Conservation (phyloP, 2,888 invertebrate genomes). For the Lycophotia porphyrea region DNA sequence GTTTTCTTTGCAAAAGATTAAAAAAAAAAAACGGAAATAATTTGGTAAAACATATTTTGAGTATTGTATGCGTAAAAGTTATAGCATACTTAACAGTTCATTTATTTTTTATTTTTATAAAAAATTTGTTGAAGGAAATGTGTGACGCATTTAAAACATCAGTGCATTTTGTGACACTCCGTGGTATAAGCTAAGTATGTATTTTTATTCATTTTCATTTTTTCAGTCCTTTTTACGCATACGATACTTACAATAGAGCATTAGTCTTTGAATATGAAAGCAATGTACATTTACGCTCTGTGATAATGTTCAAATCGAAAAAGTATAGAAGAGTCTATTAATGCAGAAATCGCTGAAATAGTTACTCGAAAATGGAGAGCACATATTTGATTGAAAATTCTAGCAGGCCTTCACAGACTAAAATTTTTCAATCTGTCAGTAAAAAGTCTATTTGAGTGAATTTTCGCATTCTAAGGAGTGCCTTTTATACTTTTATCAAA, state of each 20-base stretch:
- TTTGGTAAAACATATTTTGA: background rate
- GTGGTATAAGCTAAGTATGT: slow-evolving; percentile 52
- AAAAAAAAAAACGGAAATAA: slow-evolving; percentile 25
- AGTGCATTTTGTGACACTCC: slow-evolving; percentile 42
- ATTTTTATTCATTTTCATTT: slow-evolving; percentile 34
- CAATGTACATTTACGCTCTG: slow-evolving; percentile 57
- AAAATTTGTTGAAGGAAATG: background rate
- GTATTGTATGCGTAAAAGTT: slow-evolving; percentile 53
- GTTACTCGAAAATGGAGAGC: background rate
- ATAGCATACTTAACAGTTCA: slow-evolving; percentile 7
- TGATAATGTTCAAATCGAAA: slow-evolving; percentile 42
- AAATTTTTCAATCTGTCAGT: background rate
- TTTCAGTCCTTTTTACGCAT: slow-evolving; percentile 33
- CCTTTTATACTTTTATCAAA: slow-evolving; percentile 47
- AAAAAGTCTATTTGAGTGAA: background rate
- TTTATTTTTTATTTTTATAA: background rate
- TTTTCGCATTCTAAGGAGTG: background rate
- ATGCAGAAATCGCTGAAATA: slow-evolving; percentile 16
- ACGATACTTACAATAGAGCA: slow-evolving; percentile 23
- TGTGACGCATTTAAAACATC: slow-evolving; percentile 35
- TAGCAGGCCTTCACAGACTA: background rate
- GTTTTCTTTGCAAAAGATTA: slow-evolving; percentile 47
- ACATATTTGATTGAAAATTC: background rate
- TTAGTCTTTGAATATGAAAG: slow-evolving; percentile 22
- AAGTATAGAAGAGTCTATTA: slow-evolving; percentile 44